phyloP scores from a whole-genome alignment of 1,140 invertebrate genomes.

The Macrocentrus cingulum region DNA sequence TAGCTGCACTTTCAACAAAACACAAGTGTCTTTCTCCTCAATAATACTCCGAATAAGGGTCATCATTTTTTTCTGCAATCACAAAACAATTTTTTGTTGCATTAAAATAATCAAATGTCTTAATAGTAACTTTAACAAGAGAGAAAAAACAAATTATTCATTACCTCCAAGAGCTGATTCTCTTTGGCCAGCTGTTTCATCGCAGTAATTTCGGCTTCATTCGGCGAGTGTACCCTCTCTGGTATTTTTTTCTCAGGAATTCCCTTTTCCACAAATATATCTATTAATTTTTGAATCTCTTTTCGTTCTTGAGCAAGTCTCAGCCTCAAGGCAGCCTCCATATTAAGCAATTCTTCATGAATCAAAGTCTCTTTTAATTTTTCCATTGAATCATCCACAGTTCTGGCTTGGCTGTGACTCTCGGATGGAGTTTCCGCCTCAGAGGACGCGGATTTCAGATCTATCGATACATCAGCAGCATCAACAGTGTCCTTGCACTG shows the following conservation, averaged over 20 bases:
- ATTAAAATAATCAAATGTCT: not conserved
- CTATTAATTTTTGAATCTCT: constrained; percentile 68
- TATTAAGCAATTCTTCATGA: constrained; percentile 67
- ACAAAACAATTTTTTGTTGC: not conserved
- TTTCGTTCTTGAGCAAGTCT: constrained; percentile 68
- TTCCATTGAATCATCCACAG: constrained; percentile 55
- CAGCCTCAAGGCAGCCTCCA: constrained; percentile 66
- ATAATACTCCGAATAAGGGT: constrained; percentile 65
- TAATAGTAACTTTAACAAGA: not conserved
- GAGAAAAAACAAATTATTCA: not conserved
- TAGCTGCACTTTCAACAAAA: constrained; percentile 67
- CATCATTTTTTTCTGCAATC: constrained; percentile 63
- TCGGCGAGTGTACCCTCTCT: constrained; percentile 55
- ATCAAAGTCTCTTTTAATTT: constrained; percentile 65
- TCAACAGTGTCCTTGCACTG: constrained; percentile 45
- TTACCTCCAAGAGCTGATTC: constrained; percentile 65
- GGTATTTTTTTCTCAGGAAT: constrained; percentile 56
- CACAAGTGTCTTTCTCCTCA: constrained; percentile 69
- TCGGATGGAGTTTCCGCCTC: constrained; percentile 27
- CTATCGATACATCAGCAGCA: constrained; percentile 15
- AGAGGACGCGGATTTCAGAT: constrained; percentile 18
- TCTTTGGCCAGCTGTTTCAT: constrained; percentile 63
- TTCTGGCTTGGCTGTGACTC: constrained; percentile 8
- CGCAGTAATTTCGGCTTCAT: constrained; percentile 56
- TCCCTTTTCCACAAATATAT: constrained; percentile 53